These are phyloP conservation scores for Gadus chalcogrammus DNA, from an alignment of 2,113 vertebrate genomes.

Conservation along the genomic window DNA sequence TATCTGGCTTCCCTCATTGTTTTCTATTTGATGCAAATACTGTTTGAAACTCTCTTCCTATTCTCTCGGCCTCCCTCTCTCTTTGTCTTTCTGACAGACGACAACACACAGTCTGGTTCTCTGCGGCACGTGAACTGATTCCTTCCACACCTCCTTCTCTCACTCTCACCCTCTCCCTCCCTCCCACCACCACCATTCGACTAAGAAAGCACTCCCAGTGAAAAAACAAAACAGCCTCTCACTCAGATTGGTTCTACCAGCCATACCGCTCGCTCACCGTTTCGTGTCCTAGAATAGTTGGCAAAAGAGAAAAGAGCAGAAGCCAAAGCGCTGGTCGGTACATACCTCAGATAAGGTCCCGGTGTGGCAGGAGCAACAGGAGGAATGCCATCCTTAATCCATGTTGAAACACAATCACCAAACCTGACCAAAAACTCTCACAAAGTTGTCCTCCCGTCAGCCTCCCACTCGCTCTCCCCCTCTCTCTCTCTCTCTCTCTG, in stretches of 20 bases:
- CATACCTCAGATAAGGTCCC: not conserved
- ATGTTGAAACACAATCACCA: not conserved
- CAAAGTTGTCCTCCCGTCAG: no score
- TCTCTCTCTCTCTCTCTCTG: not conserved
- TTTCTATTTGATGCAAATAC: not conserved
- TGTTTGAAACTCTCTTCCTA: not conserved
- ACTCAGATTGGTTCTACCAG: not conserved
- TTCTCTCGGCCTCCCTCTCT: not conserved
- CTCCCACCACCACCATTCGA: not conserved
- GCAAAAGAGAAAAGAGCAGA: not conserved
- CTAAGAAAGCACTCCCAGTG: not conserved
- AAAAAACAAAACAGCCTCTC: not conserved
- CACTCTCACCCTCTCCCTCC: not conserved
- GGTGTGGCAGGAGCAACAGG: not conserved
- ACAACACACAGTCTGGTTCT: not conserved
- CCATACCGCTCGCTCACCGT: not conserved
- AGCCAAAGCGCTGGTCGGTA: not conserved
- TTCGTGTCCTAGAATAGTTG: no score
- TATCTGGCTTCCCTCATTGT: not conserved
- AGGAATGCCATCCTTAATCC: not conserved
- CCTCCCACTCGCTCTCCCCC: not conserved
- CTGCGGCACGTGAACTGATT: not conserved
- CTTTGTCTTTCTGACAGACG: not conserved
- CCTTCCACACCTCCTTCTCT: not conserved
- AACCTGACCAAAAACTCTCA: not conserved